A percentile compares a stretch with the other conserved stretches of the same genome.
Evolutionary conservation across 2,797 vertebrate genomes (phyloP).

Genomic region (Ispidina lecontei): DNA sequence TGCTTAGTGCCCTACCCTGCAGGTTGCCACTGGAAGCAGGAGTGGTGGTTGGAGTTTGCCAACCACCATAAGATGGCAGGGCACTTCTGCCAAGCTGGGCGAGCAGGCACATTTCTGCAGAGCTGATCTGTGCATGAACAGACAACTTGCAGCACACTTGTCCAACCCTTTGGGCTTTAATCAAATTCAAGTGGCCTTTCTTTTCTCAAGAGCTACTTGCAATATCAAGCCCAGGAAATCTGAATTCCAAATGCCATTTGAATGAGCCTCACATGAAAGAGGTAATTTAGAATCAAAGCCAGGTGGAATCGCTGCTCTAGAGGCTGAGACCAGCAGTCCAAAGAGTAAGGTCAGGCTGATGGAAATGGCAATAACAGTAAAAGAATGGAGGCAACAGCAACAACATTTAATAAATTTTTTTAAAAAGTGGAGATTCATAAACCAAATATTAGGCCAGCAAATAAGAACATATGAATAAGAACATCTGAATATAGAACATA

Average conservation of each 20-base stretch:
- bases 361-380: neutral
- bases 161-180: neutral
- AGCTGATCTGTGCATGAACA: neutral
- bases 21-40: neutral
- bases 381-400: neutral
- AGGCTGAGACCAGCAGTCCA: neutral
- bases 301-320: neutral
- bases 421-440: neutral
- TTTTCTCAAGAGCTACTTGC: neutral
- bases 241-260: neutral
- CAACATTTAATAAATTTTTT: neutral
- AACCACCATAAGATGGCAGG: neutral
- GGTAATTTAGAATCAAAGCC: slow-evolving; percentile 23
- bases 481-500: neutral
- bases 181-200: neutral
- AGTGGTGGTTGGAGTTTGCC: neutral
- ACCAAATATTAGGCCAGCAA: neutral
- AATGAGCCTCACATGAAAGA: neutral
- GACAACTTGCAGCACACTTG: neutral
- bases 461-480: neutral
- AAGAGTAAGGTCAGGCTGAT: neutral
- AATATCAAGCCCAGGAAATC: neutral
- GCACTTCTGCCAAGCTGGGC: neutral
- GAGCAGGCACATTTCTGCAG: neutral
- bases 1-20: fast-evolving